Evolutionary conservation across 2,113 vertebrate genomes (phyloP).

Genomic region (Excalfactoria chinensis): DNA sequence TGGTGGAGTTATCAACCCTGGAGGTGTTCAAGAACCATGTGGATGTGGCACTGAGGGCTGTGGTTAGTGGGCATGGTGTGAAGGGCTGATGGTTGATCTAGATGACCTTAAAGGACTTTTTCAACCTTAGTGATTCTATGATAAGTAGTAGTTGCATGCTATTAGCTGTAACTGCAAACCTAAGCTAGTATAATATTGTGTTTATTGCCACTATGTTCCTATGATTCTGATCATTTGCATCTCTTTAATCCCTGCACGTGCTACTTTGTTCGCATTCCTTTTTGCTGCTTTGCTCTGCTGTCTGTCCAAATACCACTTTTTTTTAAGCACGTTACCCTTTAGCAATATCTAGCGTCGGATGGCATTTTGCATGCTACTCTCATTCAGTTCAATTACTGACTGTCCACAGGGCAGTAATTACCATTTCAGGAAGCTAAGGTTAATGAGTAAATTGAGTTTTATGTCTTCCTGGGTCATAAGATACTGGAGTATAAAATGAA

Average conservation of each 20-base stretch:
- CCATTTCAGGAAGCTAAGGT: constrained; percentile 39
- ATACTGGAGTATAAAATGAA: background rate
- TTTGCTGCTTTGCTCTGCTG: background rate
- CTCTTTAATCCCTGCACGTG: background rate
- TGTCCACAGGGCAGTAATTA: constrained; percentile 34
- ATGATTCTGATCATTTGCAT: background rate
- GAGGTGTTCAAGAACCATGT: too few species aligned
- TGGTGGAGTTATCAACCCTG: too few species aligned
- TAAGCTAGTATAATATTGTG: background rate
- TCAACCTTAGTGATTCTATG: too few species aligned
- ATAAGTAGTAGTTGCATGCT: background rate
- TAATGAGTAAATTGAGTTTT: constrained; percentile 58
- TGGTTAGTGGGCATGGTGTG: too few species aligned
- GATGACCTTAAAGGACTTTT: too few species aligned
- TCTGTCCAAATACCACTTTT: background rate
- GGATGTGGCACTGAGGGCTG: too few species aligned
- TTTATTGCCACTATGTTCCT: background rate
- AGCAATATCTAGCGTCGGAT: background rate
- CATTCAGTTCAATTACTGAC: constrained; percentile 26
- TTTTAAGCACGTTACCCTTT: background rate
- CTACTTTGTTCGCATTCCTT: background rate
- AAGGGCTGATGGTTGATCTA: too few species aligned
- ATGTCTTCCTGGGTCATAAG: constrained; percentile 9
- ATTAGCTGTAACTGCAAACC: constrained; percentile 2
- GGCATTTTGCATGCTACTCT: background rate